Conservation (phyloP, 2,888 invertebrate species). For the Oconnorella tubifera region DNA sequence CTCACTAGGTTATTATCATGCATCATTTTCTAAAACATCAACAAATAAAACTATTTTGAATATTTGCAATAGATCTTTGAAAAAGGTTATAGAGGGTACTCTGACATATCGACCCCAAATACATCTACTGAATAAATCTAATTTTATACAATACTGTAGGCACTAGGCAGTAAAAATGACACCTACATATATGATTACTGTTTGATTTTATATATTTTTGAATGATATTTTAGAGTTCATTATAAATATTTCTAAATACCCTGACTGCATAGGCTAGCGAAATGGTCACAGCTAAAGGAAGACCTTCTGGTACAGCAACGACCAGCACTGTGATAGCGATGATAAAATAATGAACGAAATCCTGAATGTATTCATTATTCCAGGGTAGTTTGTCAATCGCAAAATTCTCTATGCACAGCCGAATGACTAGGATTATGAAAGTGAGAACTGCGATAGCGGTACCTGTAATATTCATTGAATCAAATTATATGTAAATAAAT, state of each 20-base stretch:
- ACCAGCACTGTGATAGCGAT: constrained; percentile 99
- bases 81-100: too few relatives aligned
- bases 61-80: too few relatives aligned
- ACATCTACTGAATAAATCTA: too few relatives aligned
- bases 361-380: constrained; percentile 65
- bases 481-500: background rate
- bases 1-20: constrained; percentile 99
- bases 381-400: constrained; percentile 68
- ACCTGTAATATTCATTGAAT: constrained; percentile 61
- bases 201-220: too few relatives aligned
- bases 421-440: constrained; percentile 89
- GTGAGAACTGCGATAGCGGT: constrained; percentile 90
- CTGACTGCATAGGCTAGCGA: constrained; percentile 99
- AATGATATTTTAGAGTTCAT: too few relatives aligned
- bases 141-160: too few relatives aligned
- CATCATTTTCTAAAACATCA: constrained; percentile 97
- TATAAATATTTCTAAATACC: constrained; percentile 61
- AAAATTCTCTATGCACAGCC: constrained; percentile 89
- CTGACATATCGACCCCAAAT: too few relatives aligned
- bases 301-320: constrained; percentile 97
- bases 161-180: too few relatives aligned
- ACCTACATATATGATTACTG: too few relatives aligned
- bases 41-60: too few relatives aligned
- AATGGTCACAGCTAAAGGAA: constrained; percentile 95
- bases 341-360: constrained; percentile 94